A percentile compares a stretch with the other conserved stretches of the same genome.
These are phyloP conservation scores for Agrochola lota DNA, from an alignment of 2,888 invertebrate genomes.

Conservation along the genomic window DNA sequence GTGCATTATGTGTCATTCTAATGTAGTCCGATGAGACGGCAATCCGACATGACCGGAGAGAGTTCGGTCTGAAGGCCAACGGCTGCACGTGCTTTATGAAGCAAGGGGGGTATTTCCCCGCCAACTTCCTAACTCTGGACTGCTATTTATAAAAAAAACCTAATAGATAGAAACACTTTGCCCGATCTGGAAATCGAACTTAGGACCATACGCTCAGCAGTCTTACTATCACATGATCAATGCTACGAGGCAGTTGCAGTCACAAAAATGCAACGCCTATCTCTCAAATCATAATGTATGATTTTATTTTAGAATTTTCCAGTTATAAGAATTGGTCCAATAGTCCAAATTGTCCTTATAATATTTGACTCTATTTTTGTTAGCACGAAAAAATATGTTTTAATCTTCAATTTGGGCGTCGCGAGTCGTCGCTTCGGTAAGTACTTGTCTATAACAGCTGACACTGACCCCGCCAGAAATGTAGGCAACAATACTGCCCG, in stretches of 20 bases:
- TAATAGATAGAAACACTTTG: background rate
- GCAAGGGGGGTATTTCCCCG: background rate
- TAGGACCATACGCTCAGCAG: background rate
- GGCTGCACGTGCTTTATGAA: background rate
- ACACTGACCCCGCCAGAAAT: background rate
- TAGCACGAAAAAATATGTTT: background rate
- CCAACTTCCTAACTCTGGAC: background rate
- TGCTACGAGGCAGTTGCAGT: background rate
- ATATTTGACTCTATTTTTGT: no score
- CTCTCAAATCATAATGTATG: background rate
- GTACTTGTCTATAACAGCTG: slow-evolving; percentile 32
- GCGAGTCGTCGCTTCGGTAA: background rate
- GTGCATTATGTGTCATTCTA: no score
- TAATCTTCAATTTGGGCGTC: slow-evolving; percentile 19
- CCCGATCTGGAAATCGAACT: background rate
- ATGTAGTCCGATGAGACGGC: background rate
- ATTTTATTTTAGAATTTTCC: background rate
- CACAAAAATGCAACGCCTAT: background rate
- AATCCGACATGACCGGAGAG: background rate
- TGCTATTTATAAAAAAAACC: no score
- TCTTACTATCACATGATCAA: background rate
- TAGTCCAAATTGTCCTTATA: background rate
- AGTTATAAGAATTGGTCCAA: background rate
- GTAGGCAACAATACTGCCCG: background rate
- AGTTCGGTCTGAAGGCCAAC: background rate